Conservation (phyloP, 2,113 vertebrate species). For the Rhombomys opimus region DNA sequence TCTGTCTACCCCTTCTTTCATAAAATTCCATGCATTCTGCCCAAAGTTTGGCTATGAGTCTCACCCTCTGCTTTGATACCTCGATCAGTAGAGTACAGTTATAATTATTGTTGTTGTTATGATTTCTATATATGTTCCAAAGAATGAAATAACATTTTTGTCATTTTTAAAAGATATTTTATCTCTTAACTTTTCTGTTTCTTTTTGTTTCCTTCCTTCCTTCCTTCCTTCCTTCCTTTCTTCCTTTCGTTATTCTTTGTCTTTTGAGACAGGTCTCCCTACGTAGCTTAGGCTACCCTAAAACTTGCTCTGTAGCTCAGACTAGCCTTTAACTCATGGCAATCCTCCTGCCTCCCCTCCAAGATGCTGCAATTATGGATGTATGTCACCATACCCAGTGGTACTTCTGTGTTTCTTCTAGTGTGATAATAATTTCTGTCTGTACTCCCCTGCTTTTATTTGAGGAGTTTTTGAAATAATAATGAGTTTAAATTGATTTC, state of each 20-base stretch:
- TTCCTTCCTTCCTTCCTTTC: background rate
- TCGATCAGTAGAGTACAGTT: background rate
- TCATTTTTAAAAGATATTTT: background rate
- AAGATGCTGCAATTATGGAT: background rate
- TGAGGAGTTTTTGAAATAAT: background rate
- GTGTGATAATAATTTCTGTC: background rate
- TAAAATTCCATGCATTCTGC: too few species aligned
- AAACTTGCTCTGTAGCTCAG: background rate
- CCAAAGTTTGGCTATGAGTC: too few species aligned
- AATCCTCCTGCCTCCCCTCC: background rate
- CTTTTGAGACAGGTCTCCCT: background rate
- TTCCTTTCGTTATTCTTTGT: background rate
- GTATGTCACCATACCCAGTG: background rate
- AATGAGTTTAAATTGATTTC: background rate
- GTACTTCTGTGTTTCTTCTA: background rate
- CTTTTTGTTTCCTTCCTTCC: too few species aligned
- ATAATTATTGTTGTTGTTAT: background rate
- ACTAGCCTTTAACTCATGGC: background rate
- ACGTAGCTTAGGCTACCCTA: background rate
- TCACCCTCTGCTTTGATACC: too few species aligned
- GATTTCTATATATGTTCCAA: background rate
- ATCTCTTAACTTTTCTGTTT: conserved; percentile 2
- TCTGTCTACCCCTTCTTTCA: too few species aligned
- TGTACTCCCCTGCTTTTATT: background rate
- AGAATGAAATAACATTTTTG: background rate